These are phyloP conservation scores for Anarsia innoxiella DNA, from an alignment of 2,888 invertebrate genomes.

Conservation along the genomic window DNA sequence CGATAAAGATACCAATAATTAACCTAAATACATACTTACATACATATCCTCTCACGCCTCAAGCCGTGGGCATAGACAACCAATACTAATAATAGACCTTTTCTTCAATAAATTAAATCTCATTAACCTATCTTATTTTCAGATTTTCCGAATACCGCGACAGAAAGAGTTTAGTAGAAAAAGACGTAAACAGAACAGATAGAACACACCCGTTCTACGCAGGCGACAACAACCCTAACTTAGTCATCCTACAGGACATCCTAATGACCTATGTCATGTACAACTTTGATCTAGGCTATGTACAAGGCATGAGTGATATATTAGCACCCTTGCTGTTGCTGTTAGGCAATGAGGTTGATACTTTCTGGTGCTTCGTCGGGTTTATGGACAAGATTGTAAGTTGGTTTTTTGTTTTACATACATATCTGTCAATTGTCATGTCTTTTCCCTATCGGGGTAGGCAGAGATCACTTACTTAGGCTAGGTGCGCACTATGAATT, in stretches of 20 bases:
- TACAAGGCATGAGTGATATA: conserved; percentile 98
- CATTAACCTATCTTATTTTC: too few relatives aligned
- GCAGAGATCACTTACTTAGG: too few relatives aligned
- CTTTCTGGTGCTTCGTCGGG: conserved; percentile 99
- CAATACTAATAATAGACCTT: too few relatives aligned
- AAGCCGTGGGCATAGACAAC: too few relatives aligned
- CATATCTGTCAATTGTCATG: too few relatives aligned
- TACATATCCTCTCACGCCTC: too few relatives aligned
- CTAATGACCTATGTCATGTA: conserved; percentile 99
- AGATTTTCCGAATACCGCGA: conserved; percentile 91
- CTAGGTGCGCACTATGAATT: too few relatives aligned
- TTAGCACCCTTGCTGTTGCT: conserved; percentile 93
- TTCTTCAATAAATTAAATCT: too few relatives aligned
- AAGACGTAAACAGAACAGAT: conserved; percentile 97
- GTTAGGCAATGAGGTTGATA: conserved; percentile 94
- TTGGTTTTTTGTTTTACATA: too few relatives aligned
- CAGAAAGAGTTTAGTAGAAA: conserved; percentile 95
- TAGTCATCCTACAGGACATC: conserved; percentile 88
- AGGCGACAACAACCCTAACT: conserved; percentile 94
- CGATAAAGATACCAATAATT: too few relatives aligned
- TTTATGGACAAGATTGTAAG: conserved; percentile 96
- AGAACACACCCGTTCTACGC: conserved; percentile 91
- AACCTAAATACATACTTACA: too few relatives aligned
- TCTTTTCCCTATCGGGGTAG: too few relatives aligned
- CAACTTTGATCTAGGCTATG: conserved; percentile 97